Percentiles rank a stretch among this genome's conserved stretches.
Conservation (phyloP, 2,113 vertebrate species). For the Oncorhynchus tshawytscha region DNA sequence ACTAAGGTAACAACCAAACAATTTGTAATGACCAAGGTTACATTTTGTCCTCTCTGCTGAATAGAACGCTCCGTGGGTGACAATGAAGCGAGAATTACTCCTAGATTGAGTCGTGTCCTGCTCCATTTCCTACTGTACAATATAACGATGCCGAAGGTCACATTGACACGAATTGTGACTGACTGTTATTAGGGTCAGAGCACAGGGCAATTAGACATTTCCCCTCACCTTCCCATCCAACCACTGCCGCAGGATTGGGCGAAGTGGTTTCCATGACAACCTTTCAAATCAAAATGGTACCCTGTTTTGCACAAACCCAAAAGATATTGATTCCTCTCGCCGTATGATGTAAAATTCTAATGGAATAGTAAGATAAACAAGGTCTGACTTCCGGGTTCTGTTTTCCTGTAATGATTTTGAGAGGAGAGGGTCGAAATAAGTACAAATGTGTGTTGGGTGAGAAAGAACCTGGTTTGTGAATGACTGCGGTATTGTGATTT, state of each 20-base stretch:
- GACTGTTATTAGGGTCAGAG: not conserved
- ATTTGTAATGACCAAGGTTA: not conserved
- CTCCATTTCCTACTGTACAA: not conserved
- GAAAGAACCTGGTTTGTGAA: not conserved
- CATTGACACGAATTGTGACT: not conserved
- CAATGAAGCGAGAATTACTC: not conserved
- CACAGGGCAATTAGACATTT: constrained; percentile 6
- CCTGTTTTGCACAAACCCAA: not conserved
- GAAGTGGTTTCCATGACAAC: constrained; percentile 10
- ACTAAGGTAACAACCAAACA: too few species aligned
- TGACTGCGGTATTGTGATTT: constrained; percentile 16
- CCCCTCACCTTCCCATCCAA: not conserved
- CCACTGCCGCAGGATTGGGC: constrained; percentile 1
- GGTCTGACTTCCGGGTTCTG: not conserved
- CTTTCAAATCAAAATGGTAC: constrained; percentile 1
- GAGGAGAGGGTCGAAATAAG: not conserved
- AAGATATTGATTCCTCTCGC: not conserved
- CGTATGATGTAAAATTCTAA: not conserved
- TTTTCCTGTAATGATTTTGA: constrained; percentile 32
- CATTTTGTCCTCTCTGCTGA: not conserved
- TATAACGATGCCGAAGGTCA: not conserved
- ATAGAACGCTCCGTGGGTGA: not conserved
- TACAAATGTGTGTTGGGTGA: not conserved
- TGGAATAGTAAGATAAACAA: not conserved
- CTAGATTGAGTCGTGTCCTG: not conserved